Percentiles rank a stretch among this genome's conserved stretches.
Evolutionary conservation across 2,113 vertebrate species (phyloP).

Genomic region (Excalfactoria chinensis): DNA sequence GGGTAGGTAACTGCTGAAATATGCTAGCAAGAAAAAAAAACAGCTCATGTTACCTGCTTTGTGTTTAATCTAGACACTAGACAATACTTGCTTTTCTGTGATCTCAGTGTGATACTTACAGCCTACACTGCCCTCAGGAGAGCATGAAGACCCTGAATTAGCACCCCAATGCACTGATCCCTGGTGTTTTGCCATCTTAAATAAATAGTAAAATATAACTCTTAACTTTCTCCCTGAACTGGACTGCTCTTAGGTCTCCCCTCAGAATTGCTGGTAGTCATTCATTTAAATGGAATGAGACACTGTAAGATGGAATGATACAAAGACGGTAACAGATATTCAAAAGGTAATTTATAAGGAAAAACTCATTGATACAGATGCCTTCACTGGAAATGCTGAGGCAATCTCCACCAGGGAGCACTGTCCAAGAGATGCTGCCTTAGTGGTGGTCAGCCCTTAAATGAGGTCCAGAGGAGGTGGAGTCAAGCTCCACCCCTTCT

Average conservation of each 20-base stretch:
- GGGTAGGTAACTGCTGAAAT: neutral
- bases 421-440: too few species aligned
- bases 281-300: neutral
- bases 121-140: neutral
- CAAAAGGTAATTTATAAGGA: too few species aligned
- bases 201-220: rapidly evolving
- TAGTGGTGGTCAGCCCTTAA: too few species aligned
- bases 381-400: too few species aligned
- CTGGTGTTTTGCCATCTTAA: neutral
- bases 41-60: neutral
- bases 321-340: too few species aligned
- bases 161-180: rapidly evolving
- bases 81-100: neutral
- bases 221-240: neutral
- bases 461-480: too few species aligned
- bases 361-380: too few species aligned
- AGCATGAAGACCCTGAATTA: neutral
- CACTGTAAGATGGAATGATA: too few species aligned
- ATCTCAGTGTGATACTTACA: neutral
- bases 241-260: neutral
- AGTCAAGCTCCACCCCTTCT: too few species aligned
- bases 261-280: neutral
- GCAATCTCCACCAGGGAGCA: too few species aligned
- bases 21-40: neutral
- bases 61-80: neutral